Conservation (phyloP, 2,888 invertebrate species). For the Ectemnius continuus region DNA sequence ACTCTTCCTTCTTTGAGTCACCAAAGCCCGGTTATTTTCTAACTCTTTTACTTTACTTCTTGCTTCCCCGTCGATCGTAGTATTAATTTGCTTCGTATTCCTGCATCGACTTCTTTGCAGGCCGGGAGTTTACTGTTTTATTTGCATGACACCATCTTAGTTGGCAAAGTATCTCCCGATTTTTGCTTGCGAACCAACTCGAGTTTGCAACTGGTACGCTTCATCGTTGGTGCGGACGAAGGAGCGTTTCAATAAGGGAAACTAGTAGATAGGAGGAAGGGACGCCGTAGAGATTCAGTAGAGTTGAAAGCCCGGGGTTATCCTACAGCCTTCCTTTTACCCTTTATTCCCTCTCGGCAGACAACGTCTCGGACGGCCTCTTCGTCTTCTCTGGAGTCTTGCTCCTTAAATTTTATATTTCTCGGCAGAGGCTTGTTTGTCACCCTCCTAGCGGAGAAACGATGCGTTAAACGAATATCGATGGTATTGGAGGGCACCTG, state of each 20-base stretch:
- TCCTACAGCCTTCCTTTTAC: conserved; percentile 17
- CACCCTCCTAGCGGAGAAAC: conserved; percentile 55
- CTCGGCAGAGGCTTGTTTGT: conserved; percentile 58
- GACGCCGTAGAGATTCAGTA: conserved; percentile 18
- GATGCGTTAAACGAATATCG: conserved; percentile 70
- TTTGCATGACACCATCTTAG: no score
- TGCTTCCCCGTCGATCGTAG: no score
- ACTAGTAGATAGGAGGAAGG: conserved; percentile 2
- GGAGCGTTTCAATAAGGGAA: neutral
- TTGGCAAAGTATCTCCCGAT: no score
- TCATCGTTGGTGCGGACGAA: no score
- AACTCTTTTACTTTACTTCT: no score
- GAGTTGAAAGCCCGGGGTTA: conserved; percentile 38
- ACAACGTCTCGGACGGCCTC: neutral
- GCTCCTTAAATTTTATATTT: conserved; percentile 60
- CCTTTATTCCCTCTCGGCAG: conserved; percentile 2
- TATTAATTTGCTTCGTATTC: no score
- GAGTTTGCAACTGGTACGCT: no score
- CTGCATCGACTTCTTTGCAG: no score
- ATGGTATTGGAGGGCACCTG: conserved; percentile 64
- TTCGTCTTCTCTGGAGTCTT: conserved; percentile 1
- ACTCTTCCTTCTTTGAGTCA: neutral
- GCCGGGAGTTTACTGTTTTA: no score
- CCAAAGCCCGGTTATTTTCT: no score
- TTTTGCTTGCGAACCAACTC: no score